Evolutionary conservation across 2,888 invertebrate genomes (phyloP), one percentile per base, ranked within the genome.

Genomic region (Lymantria monacha): DNA sequence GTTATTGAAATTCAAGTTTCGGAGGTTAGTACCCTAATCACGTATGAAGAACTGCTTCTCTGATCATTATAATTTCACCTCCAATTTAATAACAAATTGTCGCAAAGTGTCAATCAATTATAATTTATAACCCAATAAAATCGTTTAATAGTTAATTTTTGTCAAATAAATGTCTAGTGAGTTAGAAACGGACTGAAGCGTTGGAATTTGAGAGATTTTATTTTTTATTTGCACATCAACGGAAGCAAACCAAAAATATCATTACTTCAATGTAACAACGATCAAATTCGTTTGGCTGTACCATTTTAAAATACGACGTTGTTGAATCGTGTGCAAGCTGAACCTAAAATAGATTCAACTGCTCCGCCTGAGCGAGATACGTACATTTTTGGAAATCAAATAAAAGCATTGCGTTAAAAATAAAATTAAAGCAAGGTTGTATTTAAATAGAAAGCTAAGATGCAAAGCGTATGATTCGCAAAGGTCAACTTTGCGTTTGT

Each of bases 361-460:
- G 83, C 84, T 76, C 73, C 70, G 81, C 77, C 75, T 71, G 80
- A 74, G 74, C 81, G 76, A 82, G 85, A 85, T 86, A 87, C 74
- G 83, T 87, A 89, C 90, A 87, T 89, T 88, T 90, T 88, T 86
- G 90, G 90, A 89, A 86, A 85, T 86, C 87, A 84, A 88, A 87
- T 87, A 83, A 86, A 89, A 81, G 73, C 78, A 71, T 66, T 70
- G 73, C 5, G 70, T 78, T 83, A 84, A 81, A 82, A 83, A 88
- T 87, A 87, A 70, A 66, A 66, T 66, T 63, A 66, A 71, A 76
- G 76, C 82, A 86, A 86, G 83, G 82, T 83, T 85, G 74, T 59
- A 63, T 75, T 72, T 75, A 79, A 82, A 83, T 81, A 81, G 76
- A 76, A 72, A 76, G 67, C 66, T 41, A 14, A 1, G 14, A 9